Percentiles rank a stretch among this genome's conserved stretches.
phyloP scores from a whole-genome alignment of 2,888 invertebrate genomes.

The Caenorhabditis afra region DNA sequence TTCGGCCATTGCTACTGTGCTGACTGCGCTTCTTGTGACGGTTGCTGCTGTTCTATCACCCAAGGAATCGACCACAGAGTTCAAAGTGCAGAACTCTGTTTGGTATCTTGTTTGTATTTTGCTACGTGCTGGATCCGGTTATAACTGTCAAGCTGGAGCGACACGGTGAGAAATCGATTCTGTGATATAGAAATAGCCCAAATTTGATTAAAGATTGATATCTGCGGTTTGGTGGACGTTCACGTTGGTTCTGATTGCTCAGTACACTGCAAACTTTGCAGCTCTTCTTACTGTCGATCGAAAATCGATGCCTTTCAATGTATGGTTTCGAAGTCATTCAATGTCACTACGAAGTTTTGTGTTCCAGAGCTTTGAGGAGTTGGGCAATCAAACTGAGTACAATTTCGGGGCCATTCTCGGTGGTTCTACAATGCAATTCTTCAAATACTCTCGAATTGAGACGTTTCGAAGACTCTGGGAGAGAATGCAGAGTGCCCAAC shows the following conservation, averaged over 20 bases:
- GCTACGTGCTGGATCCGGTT: slow-evolving; percentile 95
- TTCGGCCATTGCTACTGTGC: slow-evolving; percentile 90
- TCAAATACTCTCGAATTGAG: slow-evolving; percentile 81
- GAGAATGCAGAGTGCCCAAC: slow-evolving; percentile 84
- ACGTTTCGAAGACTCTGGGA: slow-evolving; percentile 82
- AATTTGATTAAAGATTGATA: slow-evolving; percentile 48
- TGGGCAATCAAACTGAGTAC: slow-evolving; percentile 93
- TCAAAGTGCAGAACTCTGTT: slow-evolving; percentile 72
- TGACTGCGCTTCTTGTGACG: slow-evolving; percentile 82
- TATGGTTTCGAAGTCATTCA: slow-evolving; percentile 25
- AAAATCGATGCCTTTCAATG: slow-evolving; percentile 81
- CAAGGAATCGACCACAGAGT: slow-evolving; percentile 80
- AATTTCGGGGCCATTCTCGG: slow-evolving; percentile 93
- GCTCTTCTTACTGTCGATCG: slow-evolving; percentile 97
- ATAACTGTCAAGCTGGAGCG: slow-evolving; percentile 88
- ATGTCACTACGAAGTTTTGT: not conserved
- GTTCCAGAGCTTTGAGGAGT: slow-evolving; percentile 85
- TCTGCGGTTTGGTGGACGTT: slow-evolving; percentile 94
- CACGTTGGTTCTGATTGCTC: slow-evolving; percentile 96
- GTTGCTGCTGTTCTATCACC: slow-evolving; percentile 82
- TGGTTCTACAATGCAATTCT: slow-evolving; percentile 96
- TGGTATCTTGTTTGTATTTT: slow-evolving; percentile 85
- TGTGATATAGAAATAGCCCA: not conserved
- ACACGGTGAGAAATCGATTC: slow-evolving; percentile 41
- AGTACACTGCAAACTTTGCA: slow-evolving; percentile 98